Evolutionary conservation across 2,888 invertebrate genomes (phyloP).

Genomic region (Meiosimyza platycephala): DNA sequence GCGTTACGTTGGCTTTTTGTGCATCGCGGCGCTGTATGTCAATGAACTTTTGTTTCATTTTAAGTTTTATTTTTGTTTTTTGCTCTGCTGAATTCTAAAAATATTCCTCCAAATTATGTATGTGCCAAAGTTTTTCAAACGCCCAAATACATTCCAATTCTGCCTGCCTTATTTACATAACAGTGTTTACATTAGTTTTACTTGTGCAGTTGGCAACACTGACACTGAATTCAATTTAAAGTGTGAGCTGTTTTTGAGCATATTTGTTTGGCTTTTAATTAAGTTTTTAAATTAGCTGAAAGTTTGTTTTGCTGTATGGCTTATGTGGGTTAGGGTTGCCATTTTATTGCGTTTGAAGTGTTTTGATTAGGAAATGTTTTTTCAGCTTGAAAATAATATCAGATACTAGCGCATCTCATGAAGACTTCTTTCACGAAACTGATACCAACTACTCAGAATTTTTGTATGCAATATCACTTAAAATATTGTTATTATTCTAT

Average conservation of each 20-base stretch:
- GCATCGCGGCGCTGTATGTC: not conserved
- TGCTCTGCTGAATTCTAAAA: not conserved
- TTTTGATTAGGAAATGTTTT: no score
- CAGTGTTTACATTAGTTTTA: not conserved
- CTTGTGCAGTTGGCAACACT: constrained; percentile 1
- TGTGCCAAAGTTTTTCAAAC: not conserved
- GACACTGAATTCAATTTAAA: not conserved
- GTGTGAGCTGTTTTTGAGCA: not conserved
- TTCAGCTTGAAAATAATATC: no score
- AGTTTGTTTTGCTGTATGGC: not conserved
- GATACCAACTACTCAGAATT: no score
- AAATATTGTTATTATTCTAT: no score
- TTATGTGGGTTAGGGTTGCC: no score
- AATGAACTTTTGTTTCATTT: constrained; percentile 12
- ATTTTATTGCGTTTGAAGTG: no score
- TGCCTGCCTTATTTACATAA: no score
- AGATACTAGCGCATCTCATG: no score
- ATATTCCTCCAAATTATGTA: not conserved
- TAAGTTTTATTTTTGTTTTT: not conserved
- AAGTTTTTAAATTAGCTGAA: not conserved
- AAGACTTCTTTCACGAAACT: no score
- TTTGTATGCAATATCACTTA: no score
- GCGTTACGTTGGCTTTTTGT: not conserved
- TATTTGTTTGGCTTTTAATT: not conserved
- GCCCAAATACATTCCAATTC: not conserved